Evolutionary conservation across 2,888 invertebrate species (phyloP).

Genomic region (Nebria brevicollis): DNA sequence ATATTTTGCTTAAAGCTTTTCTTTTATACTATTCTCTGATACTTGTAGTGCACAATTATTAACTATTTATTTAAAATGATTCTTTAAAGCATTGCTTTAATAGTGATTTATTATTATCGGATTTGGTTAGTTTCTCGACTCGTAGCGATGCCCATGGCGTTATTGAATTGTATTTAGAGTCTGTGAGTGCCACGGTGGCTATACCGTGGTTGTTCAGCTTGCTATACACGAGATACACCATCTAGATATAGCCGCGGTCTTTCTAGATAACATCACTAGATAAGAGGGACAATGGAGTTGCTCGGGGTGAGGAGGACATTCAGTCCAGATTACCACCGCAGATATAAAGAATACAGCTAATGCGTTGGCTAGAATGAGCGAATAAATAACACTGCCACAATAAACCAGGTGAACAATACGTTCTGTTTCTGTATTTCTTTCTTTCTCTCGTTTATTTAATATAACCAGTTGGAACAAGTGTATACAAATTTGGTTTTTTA

Average conservation of each 20-base stretch:
- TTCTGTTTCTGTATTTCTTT: not conserved
- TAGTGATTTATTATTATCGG: not conserved
- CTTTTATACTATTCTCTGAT: too few relatives aligned
- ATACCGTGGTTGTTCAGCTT: conserved; percentile 5
- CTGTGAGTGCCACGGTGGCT: not conserved
- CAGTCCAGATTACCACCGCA: conserved; percentile 4
- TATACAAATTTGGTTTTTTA: not conserved
- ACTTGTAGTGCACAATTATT: too few relatives aligned
- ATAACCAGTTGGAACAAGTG: not conserved
- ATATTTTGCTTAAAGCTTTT: too few relatives aligned
- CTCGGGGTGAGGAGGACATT: not conserved
- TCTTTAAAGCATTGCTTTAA: not conserved
- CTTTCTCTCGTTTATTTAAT: not conserved
- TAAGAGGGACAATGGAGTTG: conserved; percentile 23
- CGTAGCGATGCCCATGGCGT: not conserved
- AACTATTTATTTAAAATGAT: too few relatives aligned
- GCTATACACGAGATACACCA: conserved; percentile 16
- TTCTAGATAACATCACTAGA: conserved; percentile 27
- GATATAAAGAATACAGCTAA: conserved; percentile 22
- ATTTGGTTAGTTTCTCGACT: not conserved
- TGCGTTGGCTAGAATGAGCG: conserved; percentile 27
- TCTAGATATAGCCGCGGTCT: conserved; percentile 16
- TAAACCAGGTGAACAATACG: conserved; percentile 21
- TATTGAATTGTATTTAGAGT: conserved; percentile 17
- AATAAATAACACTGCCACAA: conserved; percentile 21